Conservation (phyloP, 2,113 vertebrate species). For the Lepus timidus region DNA sequence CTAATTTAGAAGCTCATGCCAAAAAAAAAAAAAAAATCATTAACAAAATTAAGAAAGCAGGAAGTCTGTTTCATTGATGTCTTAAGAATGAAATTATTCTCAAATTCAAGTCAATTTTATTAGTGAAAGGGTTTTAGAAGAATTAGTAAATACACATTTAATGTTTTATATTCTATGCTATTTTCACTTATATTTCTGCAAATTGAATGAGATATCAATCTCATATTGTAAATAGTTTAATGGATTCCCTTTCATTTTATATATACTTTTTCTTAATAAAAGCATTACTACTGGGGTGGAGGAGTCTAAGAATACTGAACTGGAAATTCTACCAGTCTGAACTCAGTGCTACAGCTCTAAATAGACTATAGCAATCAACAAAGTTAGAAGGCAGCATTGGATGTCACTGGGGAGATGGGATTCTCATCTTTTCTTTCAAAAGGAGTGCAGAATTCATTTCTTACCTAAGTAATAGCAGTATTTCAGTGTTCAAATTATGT, state of each 20-base stretch:
- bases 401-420: conserved; percentile 85
- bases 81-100: conserved; percentile 77
- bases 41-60: conserved; percentile 81
- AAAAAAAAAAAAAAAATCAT: conserved; percentile 72
- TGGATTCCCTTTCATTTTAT: conserved; percentile 76
- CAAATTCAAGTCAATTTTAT: conserved; percentile 78
- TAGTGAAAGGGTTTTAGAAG: conserved; percentile 72
- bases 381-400: conserved; percentile 74
- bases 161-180: conserved; percentile 61
- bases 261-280: conserved; percentile 43
- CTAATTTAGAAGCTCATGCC: conserved; percentile 83
- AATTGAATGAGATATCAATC: conserved; percentile 57
- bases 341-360: conserved; percentile 45
- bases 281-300: background rate
- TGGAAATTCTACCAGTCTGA: conserved; percentile 48
- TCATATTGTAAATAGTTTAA: conserved; percentile 59
- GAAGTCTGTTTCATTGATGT: conserved; percentile 71
- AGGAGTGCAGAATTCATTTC: conserved; percentile 57
- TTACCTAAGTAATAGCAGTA: conserved; percentile 57
- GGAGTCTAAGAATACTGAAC: conserved; percentile 30
- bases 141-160: conserved; percentile 72
- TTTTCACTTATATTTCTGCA: conserved; percentile 62
- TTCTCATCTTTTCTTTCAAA: conserved; percentile 77
- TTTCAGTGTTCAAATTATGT: conserved; percentile 64
- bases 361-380: conserved; percentile 38